phyloP scores from a whole-genome alignment of 2,797 vertebrate species.

The Zenarchopterus dispar region DNA sequence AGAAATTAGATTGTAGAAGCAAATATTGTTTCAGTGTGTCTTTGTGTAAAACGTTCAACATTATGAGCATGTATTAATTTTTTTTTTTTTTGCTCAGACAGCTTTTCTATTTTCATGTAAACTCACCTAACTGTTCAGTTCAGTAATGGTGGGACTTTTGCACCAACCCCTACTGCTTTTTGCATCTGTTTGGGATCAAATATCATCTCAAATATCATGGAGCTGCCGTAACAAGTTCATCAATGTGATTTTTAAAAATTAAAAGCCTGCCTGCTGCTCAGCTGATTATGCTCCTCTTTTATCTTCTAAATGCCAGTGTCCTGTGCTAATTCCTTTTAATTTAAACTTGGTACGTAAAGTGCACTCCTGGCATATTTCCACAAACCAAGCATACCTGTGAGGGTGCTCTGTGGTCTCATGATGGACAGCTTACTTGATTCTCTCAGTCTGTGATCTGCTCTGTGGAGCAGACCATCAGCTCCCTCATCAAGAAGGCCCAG shows the following conservation, averaged over 20 bases:
- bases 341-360: constrained; percentile 42
- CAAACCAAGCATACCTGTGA: constrained; percentile 31
- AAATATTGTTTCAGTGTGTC: too few relatives aligned
- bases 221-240: constrained; percentile 24
- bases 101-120: too few relatives aligned
- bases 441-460: constrained; percentile 41
- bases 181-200: constrained; percentile 25
- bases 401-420: constrained; percentile 20
- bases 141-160: too few relatives aligned
- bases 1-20: too few relatives aligned
- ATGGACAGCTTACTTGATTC: constrained; percentile 38
- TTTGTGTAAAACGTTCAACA: too few relatives aligned
- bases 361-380: constrained; percentile 45
- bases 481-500: too few relatives aligned
- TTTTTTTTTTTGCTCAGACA: too few relatives aligned
- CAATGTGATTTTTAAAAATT: constrained; percentile 18
- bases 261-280: background rate
- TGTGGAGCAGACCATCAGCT: too few relatives aligned
- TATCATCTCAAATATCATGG: constrained; percentile 18
- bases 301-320: constrained; percentile 20
- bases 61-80: too few relatives aligned
- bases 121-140: too few relatives aligned
- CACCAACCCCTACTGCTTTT: background rate
- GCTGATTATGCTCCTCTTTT: constrained; percentile 18
- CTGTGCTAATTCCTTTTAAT: constrained; percentile 33